phyloP scores from a whole-genome alignment of 2,113 vertebrate genomes.

The Cairina moschata region DNA sequence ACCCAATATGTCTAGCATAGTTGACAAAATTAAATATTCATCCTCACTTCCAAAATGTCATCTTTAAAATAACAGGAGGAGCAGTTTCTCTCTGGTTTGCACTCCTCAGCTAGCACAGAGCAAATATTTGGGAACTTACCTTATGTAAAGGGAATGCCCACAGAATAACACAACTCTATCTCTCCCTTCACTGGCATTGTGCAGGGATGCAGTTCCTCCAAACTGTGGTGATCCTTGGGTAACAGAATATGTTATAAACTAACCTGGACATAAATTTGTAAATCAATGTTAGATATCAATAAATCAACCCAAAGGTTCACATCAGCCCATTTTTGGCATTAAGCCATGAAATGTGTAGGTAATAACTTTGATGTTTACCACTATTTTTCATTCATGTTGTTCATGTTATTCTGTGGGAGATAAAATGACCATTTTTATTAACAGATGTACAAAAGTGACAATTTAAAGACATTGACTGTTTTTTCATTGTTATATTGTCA shows the following conservation, averaged over 20 bases:
- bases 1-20: not conserved
- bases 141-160: not conserved
- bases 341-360: not conserved
- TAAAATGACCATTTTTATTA: not conserved
- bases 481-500: not conserved
- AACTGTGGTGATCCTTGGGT: not conserved
- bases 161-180: not conserved
- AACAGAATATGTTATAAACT: not conserved
- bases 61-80: not conserved
- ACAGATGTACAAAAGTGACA: not conserved
- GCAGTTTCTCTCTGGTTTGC: not conserved
- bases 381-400: not conserved
- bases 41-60: not conserved
- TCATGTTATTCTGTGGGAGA: not conserved
- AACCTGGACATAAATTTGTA: not conserved
- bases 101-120: not conserved
- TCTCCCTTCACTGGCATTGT: fast-evolving
- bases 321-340: not conserved
- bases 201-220: not conserved
- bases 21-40: not conserved
- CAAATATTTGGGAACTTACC: not conserved
- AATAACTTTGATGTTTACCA: not conserved
- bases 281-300: not conserved
- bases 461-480: not conserved
- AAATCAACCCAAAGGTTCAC: not conserved